Evolutionary conservation across 2,113 vertebrate species (phyloP).

Genomic region (Laticauda colubrina): DNA sequence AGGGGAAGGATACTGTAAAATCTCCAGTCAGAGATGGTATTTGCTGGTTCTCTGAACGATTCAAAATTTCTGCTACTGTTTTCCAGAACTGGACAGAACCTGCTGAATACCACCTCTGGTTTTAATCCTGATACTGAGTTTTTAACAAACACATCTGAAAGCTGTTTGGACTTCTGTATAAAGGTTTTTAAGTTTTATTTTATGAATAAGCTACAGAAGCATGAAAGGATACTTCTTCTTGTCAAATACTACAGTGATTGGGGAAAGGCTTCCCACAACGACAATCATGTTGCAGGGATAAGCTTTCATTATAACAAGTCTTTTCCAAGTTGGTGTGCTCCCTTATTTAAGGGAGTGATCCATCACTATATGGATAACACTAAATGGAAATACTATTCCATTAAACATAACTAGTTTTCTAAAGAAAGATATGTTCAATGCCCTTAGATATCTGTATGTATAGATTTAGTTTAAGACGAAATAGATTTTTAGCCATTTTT

Average conservation of each 20-base stretch:
- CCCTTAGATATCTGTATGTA: constrained; percentile 13
- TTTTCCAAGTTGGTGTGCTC: background rate
- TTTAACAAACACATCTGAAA: background rate
- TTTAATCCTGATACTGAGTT: background rate
- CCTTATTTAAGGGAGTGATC: background rate
- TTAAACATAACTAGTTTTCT: background rate
- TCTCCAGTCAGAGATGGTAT: no score
- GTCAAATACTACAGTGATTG: background rate
- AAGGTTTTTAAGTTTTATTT: background rate
- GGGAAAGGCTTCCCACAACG: no score
- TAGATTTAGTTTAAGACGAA: constrained; percentile 15
- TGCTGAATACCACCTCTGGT: no score
- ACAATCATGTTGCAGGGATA: background rate
- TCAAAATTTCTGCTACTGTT: no score
- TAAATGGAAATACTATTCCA: background rate
- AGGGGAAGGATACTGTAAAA: no score
- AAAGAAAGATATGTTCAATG: background rate
- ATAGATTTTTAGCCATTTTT: constrained; percentile 27
- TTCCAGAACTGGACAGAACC: no score
- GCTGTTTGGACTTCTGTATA: background rate
- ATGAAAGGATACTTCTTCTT: background rate
- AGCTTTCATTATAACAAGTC: background rate
- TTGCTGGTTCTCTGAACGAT: no score
- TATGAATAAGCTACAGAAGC: background rate
- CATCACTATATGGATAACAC: background rate